Evolutionary conservation across 2,797 vertebrate genomes (phyloP).

Genomic region (Tenualosa thibaudeaui): DNA sequence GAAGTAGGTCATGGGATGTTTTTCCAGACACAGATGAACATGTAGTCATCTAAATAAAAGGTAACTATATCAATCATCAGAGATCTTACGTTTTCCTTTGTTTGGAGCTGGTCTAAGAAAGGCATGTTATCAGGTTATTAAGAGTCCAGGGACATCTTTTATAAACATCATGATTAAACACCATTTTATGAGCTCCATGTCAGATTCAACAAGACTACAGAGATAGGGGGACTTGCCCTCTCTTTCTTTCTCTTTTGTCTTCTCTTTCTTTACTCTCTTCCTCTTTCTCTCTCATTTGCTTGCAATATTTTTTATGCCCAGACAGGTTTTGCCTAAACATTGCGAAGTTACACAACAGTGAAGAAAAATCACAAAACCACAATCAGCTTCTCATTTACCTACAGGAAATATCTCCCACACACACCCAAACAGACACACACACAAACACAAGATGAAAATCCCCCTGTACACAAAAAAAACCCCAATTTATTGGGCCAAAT

Average conservation of each 20-base stretch:
- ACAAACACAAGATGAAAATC: slow-evolving; percentile 32
- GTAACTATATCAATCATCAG: neutral
- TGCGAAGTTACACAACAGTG: neutral
- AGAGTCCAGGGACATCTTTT: neutral
- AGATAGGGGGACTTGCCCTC: neutral
- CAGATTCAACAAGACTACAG: neutral
- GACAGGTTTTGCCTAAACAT: neutral
- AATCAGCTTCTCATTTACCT: slow-evolving; percentile 15
- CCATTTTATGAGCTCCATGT: neutral
- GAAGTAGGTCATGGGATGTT: neutral
- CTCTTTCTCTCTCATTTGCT: neutral
- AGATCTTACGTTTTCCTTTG: neutral
- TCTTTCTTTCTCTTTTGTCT: neutral
- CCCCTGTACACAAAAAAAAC: slow-evolving; percentile 31
- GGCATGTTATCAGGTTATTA: neutral
- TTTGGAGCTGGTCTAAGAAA: neutral
- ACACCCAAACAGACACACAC: neutral
- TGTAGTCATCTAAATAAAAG: neutral
- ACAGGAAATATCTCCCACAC: neutral
- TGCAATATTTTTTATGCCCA: neutral
- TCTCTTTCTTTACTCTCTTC: neutral
- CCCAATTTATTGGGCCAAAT: slow-evolving; percentile 28
- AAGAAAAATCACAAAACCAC: neutral
- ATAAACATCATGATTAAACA: neutral
- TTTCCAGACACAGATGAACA: neutral